phyloP scores from a whole-genome alignment of 1,140 invertebrate species.

The Eurosta solidaginis region DNA sequence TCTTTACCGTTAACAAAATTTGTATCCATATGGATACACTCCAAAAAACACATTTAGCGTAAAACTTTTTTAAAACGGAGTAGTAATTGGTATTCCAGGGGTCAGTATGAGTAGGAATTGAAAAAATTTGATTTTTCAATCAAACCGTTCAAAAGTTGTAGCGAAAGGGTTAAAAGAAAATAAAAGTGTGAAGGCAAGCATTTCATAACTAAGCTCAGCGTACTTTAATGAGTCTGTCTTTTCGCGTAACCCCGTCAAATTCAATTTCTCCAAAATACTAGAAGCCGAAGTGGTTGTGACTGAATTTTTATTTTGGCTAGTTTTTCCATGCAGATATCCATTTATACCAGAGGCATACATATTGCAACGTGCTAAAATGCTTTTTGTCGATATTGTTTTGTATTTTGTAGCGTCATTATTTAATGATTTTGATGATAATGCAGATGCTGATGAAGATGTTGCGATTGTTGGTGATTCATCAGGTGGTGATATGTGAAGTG shows the following conservation, averaged over 20 bases:
- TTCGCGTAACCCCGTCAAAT: slow-evolving; percentile 48
- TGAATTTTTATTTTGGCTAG: slow-evolving; percentile 39
- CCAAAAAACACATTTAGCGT: too few species aligned
- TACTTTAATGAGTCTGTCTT: slow-evolving; percentile 58
- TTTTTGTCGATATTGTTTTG: slow-evolving; percentile 48
- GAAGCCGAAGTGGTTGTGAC: slow-evolving; percentile 43
- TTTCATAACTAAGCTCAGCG: slow-evolving; percentile 35
- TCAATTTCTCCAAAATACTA: slow-evolving; percentile 41
- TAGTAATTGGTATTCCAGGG: too few species aligned
- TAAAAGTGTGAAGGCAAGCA: neutral
- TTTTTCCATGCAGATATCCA: slow-evolving; percentile 47
- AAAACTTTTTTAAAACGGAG: too few species aligned
- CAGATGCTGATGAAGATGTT: slow-evolving; percentile 5
- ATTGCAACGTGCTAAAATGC: slow-evolving; percentile 45
- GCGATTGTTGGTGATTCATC: slow-evolving; percentile 40
- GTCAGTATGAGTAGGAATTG: too few species aligned
- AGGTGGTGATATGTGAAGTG: slow-evolving; percentile 36
- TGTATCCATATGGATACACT: too few species aligned
- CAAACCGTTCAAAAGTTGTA: neutral
- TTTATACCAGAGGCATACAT: slow-evolving; percentile 38
- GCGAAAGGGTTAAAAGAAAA: neutral
- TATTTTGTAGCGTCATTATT: neutral
- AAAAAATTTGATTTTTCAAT: neutral
- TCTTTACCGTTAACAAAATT: too few species aligned
- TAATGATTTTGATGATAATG: slow-evolving; percentile 3